A percentile compares a stretch with the other conserved stretches of the same genome.
Evolutionary conservation across 2,797 vertebrate genomes (phyloP).

Genomic region (Pyrocephalus nanus): DNA sequence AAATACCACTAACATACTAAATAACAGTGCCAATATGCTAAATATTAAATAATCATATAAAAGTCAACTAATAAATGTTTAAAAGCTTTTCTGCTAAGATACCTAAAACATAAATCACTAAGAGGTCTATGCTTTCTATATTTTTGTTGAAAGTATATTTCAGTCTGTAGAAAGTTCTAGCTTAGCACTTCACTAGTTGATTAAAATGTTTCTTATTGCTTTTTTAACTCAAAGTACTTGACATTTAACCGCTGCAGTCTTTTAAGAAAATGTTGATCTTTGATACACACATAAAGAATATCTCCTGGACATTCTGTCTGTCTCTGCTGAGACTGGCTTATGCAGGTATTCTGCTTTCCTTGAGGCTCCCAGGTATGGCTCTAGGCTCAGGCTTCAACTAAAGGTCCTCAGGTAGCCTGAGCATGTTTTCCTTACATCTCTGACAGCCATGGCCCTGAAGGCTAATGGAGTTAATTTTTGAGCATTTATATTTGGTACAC

Average conservation of each 20-base stretch:
- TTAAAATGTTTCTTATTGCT: background rate
- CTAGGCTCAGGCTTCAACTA: too few species aligned
- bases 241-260: background rate
- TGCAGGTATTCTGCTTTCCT: too few species aligned
- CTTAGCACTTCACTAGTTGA: background rate
- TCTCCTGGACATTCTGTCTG: too few species aligned
- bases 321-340: too few species aligned
- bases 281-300: too few species aligned
- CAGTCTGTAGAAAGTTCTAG: background rate
- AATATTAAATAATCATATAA: background rate
- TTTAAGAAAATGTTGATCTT: background rate
- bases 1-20: background rate
- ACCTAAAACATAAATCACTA: background rate
- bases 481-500: background rate
- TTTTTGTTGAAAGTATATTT: background rate
- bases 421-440: background rate
- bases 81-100: background rate
- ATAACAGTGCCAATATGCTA: background rate
- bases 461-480: background rate
- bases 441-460: background rate
- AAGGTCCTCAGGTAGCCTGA: background rate
- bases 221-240: background rate
- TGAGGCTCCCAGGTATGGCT: too few species aligned
- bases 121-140: accelerated
- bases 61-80: background rate